Evolutionary conservation across 2,888 invertebrate genomes (phyloP).

Genomic region (Bombylius major): DNA sequence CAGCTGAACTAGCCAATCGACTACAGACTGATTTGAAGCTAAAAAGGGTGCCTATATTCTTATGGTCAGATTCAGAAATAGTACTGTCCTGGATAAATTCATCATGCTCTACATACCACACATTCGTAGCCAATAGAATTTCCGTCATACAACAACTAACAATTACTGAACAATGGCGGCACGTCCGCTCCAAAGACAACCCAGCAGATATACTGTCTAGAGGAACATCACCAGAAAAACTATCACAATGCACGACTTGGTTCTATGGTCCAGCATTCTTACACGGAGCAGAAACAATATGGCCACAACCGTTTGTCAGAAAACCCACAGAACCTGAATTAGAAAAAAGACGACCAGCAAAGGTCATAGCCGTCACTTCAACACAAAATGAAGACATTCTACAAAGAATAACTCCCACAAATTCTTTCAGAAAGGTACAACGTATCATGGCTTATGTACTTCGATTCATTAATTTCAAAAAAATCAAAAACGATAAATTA

Average conservation of each 20-base stretch:
- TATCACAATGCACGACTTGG: conserved; percentile 9
- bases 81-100: not conserved
- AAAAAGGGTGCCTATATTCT: not conserved
- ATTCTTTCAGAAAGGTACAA: too few species aligned
- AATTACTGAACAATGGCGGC: conserved; percentile 6
- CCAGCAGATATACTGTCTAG: conserved; percentile 13
- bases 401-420: too few species aligned
- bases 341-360: too few species aligned
- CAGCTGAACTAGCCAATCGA: not conserved
- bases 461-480: too few species aligned
- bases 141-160: conserved; percentile 7
- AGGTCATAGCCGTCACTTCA: too few species aligned
- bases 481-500: too few species aligned
- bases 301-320: not conserved
- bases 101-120: too few species aligned
- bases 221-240: conserved; percentile 7
- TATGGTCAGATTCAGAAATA: not conserved
- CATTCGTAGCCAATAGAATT: conserved; percentile 12
- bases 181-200: conserved; percentile 11
- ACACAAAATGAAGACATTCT: too few species aligned
- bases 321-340: too few species aligned
- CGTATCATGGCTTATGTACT: too few species aligned
- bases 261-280: conserved; percentile 12
- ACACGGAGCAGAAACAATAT: not conserved
- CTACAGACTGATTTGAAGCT: not conserved